Evolutionary conservation across 2,113 vertebrate genomes (phyloP), one percentile per base, ranked within the genome.

Genomic region (Gulo gulo): DNA sequence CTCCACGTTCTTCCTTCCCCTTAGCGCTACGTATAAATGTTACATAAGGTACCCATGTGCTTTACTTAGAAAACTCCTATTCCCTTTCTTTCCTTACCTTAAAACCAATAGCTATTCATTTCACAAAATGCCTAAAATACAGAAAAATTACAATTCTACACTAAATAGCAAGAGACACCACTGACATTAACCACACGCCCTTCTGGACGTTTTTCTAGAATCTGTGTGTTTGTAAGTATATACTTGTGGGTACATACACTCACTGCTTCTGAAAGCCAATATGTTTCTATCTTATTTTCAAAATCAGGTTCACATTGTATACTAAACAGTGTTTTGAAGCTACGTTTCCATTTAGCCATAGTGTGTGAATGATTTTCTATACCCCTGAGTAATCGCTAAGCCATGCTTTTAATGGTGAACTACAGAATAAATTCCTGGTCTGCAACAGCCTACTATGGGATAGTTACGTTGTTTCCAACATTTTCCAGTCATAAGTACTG

Each of bases 231-330:
- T 87, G 3, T 63, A 42, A 76, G 63, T 45, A 42, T 39, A 18
- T 78, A 55, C 80, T 59, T 92, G 11, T 87, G 29, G 20, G 6
- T 90, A 42, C 31, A 83, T 42, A 74, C 4, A 50, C 71, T 18
- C 52, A 74, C 80, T 50, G 80, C 7, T 83, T 61, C 29, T 69
- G 29, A 50, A 91, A 91, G 23, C 74, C 42, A 89, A 59, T 31
- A n/a, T 69, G 45, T 63, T 84, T 91, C 29, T 91, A 50, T 45
- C 34, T 50, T 23, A 61, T 91, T 98, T 92, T 57, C 61, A 91
- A 91, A 80, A 63, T 34, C 42, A 24, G 21, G 36, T 47, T 94
- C 4, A 57, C 36, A 6, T 36, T 85, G 24, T 78, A 74, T 18
- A 78, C 16, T 42, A 26, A 81, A 29, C 31, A 57, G 6, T 34